Evolutionary conservation across 2,113 vertebrate species (phyloP), one percentile per base, ranked within the genome.

Genomic region (Numenius arquata): DNA sequence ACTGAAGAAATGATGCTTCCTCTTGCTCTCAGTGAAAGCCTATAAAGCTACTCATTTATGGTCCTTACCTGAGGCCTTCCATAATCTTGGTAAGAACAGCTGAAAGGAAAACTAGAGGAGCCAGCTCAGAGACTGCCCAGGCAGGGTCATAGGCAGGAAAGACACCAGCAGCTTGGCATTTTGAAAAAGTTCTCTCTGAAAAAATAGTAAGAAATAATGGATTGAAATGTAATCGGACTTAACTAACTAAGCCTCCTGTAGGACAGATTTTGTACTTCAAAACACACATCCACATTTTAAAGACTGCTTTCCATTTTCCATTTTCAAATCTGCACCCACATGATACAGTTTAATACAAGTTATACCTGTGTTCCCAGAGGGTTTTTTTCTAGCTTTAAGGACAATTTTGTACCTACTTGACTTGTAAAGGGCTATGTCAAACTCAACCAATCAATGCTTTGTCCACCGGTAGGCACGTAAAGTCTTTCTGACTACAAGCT

Each of bases 401-500:
- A 43, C 47, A 45, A 11, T 43, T 84, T 84, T 85, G 52, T 84
- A 52, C 41, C 86, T 58, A 9, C 68, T 72, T 72, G 16, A 47
- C 40, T 78, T 81, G 68, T 26, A 78, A 84, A 87, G n/a, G 48
- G 40, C 4, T 7, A 12, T 52, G 43, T 50, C 70, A 91, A 89
- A 67, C 48, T 34, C 61, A 86, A 27, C 27, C 52, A 68, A 76
- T 47, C 40, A 63, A n/a, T 36, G 15, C n/a, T 77, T 80, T 92
- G 67, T 86, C 59, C 56, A n/a, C 4, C 0, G 0, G 92, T 43
- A 81, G n/a, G 47, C 36, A 80, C 0, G 1, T 36, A 71, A 92
- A 91, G 15, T 65, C 67, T 81, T 50, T 81, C 34, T 94, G 73
- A 78, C 73, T 72, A 40, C 47, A 82, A 38, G 79, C n/a, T n/a